Evolutionary conservation across 2,888 invertebrate species (phyloP).

Genomic region (Nemotelus nigrinus): DNA sequence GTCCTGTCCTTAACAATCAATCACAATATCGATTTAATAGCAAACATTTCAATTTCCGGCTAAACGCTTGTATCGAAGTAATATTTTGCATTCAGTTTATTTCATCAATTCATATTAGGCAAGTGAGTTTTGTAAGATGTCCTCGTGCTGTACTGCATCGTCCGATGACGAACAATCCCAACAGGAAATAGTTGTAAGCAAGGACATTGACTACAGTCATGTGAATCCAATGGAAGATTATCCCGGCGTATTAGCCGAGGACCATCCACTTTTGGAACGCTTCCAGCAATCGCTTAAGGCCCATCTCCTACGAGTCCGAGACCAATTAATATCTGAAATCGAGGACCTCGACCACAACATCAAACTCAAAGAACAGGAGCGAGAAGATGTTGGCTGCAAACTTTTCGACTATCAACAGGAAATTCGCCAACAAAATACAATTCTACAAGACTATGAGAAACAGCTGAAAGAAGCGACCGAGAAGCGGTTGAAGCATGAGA

Average conservation of each 20-base stretch:
- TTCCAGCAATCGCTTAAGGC: constrained; percentile 77
- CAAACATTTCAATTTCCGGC: background rate
- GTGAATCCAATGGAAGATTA: constrained; percentile 5
- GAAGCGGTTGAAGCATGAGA: constrained; percentile 61
- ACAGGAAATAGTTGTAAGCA: background rate
- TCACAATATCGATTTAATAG: constrained; percentile 6
- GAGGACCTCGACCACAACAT: constrained; percentile 69
- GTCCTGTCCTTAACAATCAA: background rate
- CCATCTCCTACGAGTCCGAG: constrained; percentile 74
- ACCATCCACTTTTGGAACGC: constrained; percentile 77
- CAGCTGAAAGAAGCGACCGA: constrained; percentile 62
- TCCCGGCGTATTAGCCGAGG: constrained; percentile 70
- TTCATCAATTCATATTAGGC: background rate
- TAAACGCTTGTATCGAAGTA: background rate
- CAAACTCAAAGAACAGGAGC: constrained; percentile 58
- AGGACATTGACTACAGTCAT: constrained; percentile 31
- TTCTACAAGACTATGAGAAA: constrained; percentile 65
- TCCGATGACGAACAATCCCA: background rate
- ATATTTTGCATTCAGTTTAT: background rate
- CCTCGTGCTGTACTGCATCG: background rate
- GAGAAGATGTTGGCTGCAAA: constrained; percentile 64
- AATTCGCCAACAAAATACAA: constrained; percentile 65
- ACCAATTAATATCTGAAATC: constrained; percentile 74
- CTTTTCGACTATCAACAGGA: constrained; percentile 68
- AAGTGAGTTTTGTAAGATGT: background rate